Conservation (phyloP, 2,888 invertebrate genomes). For the Patella caerulea region DNA sequence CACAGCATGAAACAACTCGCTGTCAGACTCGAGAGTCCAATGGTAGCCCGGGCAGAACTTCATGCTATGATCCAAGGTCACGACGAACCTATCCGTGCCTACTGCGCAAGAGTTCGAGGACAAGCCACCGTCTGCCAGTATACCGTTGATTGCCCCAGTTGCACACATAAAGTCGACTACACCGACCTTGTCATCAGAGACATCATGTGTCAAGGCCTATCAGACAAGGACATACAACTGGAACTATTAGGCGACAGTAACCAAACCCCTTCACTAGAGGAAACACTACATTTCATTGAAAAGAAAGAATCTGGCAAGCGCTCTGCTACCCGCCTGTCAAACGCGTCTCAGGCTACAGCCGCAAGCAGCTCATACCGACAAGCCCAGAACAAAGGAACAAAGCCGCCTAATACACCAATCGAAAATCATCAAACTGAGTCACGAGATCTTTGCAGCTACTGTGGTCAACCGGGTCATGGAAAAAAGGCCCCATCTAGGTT, state of each 20-base stretch:
- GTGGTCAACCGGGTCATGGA: no score
- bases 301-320: slow-evolving; percentile 45
- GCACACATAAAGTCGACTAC: slow-evolving; percentile 24
- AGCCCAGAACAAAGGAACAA: background rate
- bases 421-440: background rate
- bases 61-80: slow-evolving; percentile 29
- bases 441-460: no score
- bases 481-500: no score
- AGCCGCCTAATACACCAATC: background rate
- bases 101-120: slow-evolving; percentile 40
- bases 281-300: slow-evolving; percentile 42
- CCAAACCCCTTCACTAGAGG: slow-evolving; percentile 27
- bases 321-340: slow-evolving; percentile 38
- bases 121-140: slow-evolving; percentile 31
- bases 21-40: background rate
- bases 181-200: slow-evolving; percentile 37
- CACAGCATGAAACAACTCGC: background rate
- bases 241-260: no score
- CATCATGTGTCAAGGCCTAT: slow-evolving; percentile 28
- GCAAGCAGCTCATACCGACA: slow-evolving; percentile 30
- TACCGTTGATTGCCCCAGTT: slow-evolving; percentile 11
- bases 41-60: background rate
- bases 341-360: slow-evolving; percentile 28
- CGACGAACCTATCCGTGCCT: slow-evolving; percentile 40
- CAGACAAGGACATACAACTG: slow-evolving; percentile 29